phyloP scores from a whole-genome alignment of 1,140 invertebrate genomes.

The Habropoda laboriosa region DNA sequence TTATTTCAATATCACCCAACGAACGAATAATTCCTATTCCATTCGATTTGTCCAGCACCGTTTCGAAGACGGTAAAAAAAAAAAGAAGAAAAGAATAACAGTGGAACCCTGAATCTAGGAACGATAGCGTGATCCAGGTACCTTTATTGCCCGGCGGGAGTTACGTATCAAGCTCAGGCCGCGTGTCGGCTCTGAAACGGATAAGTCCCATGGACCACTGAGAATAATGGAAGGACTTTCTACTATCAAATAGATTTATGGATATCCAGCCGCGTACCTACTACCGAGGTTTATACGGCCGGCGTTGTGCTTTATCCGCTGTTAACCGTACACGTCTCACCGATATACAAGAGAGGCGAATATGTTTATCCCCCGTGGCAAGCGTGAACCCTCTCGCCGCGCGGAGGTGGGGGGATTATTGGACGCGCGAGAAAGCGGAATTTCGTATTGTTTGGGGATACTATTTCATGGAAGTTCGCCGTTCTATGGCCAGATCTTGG shows the following conservation, averaged over 20 bases:
- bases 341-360: constrained; percentile 53
- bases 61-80: not conserved
- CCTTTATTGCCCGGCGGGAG: constrained; percentile 66
- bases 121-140: constrained; percentile 58
- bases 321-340: constrained; percentile 63
- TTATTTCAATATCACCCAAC: too few relatives aligned
- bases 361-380: constrained; percentile 55
- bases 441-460: constrained; percentile 59
- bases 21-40: too few relatives aligned
- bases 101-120: constrained; percentile 53
- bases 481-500: constrained; percentile 26
- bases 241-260: constrained; percentile 81
- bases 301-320: constrained; percentile 68
- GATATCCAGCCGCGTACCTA: constrained; percentile 72
- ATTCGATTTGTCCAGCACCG: too few relatives aligned
- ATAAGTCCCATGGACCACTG: constrained; percentile 60
- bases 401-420: not conserved
- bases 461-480: constrained; percentile 55
- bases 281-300: constrained; percentile 69
- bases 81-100: not conserved
- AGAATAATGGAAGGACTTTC: constrained; percentile 80
- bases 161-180: constrained; percentile 64
- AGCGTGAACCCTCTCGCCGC: constrained; percentile 23
- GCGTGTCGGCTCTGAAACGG: constrained; percentile 57
- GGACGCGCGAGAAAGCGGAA: constrained; percentile 55